Conservation (phyloP, 2,888 invertebrate species). For the Villa cingulata region DNA sequence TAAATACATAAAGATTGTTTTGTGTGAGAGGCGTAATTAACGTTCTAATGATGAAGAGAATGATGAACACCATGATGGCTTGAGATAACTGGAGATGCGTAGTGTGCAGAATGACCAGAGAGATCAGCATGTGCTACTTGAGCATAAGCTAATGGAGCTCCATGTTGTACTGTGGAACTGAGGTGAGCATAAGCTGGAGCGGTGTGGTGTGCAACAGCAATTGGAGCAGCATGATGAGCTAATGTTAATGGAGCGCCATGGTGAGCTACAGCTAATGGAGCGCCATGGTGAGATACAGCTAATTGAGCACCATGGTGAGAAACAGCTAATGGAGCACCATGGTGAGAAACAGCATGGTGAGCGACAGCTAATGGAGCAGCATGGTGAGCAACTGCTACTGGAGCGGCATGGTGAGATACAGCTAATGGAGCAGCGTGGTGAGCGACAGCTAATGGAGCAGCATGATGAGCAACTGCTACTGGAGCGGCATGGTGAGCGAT, state of each 20-base stretch:
- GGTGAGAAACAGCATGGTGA: constrained; percentile 1
- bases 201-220: not conserved
- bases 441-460: not conserved
- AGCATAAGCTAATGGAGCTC: not conserved
- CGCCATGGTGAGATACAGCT: not conserved
- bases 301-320: not conserved
- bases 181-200: not conserved
- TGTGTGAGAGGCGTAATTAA: too few relatives aligned
- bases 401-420: constrained; percentile 1
- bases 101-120: not conserved
- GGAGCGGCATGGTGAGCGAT: constrained; percentile 1
- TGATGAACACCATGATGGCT: not conserved
- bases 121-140: too few relatives aligned
- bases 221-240: constrained; percentile 4
- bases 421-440: not conserved
- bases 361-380: constrained; percentile 1
- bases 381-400: constrained; percentile 1
- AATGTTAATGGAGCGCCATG: constrained; percentile 5
- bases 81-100: not conserved
- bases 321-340: not conserved
- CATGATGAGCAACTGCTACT: constrained; percentile 1
- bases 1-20: too few relatives aligned
- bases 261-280: constrained; percentile 7
- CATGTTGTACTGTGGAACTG: not conserved
- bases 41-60: not conserved